Conservation (phyloP, 2,113 vertebrate species). For the Mixornis gularis region DNA sequence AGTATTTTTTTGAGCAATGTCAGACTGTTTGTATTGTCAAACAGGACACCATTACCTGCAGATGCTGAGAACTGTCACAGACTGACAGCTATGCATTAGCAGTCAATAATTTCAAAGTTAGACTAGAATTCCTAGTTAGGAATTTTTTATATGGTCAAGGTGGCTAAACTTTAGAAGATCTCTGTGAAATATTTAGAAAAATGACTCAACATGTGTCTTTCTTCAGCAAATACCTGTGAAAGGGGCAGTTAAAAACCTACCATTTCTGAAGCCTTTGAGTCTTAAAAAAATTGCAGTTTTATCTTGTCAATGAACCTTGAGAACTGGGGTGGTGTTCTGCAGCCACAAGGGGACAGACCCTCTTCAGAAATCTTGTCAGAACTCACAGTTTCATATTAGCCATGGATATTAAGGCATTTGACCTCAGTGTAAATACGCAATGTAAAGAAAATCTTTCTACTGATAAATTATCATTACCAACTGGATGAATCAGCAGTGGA, state of each 20-base stretch:
- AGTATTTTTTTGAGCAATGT: not conserved
- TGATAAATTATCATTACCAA: not conserved
- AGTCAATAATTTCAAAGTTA: not conserved
- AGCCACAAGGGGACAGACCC: not conserved
- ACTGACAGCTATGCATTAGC: not conserved
- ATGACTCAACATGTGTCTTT: not conserved
- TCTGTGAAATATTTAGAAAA: not conserved
- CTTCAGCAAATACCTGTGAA: not conserved
- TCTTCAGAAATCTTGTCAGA: not conserved
- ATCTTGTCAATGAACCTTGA: not conserved
- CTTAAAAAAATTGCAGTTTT: not conserved
- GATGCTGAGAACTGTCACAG: not conserved
- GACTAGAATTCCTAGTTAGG: not conserved
- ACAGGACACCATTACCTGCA: not conserved
- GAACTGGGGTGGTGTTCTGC: accelerated
- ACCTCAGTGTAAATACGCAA: not conserved
- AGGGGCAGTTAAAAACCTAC: not conserved
- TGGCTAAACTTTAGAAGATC: not conserved
- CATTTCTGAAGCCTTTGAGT: not conserved
- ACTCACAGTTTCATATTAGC: not conserved
- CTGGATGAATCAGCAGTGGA: not conserved
- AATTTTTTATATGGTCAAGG: not conserved
- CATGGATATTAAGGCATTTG: not conserved
- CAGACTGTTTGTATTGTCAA: not conserved
- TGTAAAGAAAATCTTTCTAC: not conserved